These are phyloP conservation scores for Ophonus ardosiacus DNA, from an alignment of 2,888 invertebrate genomes.

Conservation along the genomic window DNA sequence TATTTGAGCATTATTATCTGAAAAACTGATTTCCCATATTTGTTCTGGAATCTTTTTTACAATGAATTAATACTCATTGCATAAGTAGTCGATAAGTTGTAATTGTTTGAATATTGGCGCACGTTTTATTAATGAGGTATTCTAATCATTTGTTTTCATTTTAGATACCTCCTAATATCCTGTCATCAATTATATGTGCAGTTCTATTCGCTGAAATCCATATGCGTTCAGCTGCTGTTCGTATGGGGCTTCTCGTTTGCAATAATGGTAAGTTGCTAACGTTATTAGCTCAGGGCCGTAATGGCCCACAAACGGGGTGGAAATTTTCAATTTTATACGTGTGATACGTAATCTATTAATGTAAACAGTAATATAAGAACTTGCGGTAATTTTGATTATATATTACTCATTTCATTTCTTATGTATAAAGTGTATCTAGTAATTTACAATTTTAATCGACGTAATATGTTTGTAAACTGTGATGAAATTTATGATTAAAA, in stretches of 20 bases:
- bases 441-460: not conserved
- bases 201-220: slow-evolving; percentile 86
- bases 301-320: not conserved
- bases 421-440: not conserved
- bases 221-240: slow-evolving; percentile 86
- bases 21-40: too few relatives aligned
- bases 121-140: slow-evolving; percentile 22
- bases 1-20: too few relatives aligned
- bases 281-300: slow-evolving; percentile 36
- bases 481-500: not conserved
- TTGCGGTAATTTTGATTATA: not conserved
- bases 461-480: not conserved
- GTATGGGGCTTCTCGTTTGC: slow-evolving; percentile 89
- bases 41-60: too few relatives aligned
- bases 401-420: not conserved
- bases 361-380: not conserved
- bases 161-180: slow-evolving; percentile 90
- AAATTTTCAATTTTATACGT: not conserved
- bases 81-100: not conserved
- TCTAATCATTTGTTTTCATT: slow-evolving; percentile 70
- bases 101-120: slow-evolving; percentile 16
- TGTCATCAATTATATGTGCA: slow-evolving; percentile 87
- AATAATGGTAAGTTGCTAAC: slow-evolving; percentile 79
- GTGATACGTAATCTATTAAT: not conserved
- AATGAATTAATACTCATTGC: not conserved